A percentile compares a stretch with the other conserved stretches of the same genome.
Conservation (phyloP, 2,888 invertebrate genomes). For the Tachina fera region DNA sequence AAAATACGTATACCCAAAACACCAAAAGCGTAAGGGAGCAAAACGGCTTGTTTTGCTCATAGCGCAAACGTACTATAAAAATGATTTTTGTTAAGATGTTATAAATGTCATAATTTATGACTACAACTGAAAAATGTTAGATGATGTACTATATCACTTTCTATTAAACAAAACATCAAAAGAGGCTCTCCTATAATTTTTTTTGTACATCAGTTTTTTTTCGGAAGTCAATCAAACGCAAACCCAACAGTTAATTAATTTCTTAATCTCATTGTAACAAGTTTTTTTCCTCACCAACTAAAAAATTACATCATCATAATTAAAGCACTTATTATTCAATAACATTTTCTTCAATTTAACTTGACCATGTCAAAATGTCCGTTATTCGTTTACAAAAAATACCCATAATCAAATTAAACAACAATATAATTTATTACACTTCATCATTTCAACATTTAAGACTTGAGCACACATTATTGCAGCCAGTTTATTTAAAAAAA, state of each 20-base stretch:
- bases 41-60: too few species aligned
- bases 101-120: too few species aligned
- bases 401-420: conserved; percentile 40
- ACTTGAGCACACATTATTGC: background rate
- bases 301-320: conserved; percentile 27
- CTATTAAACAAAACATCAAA: too few species aligned
- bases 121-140: too few species aligned
- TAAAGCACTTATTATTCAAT: conserved; percentile 32
- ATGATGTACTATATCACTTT: too few species aligned
- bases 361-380: conserved; percentile 34
- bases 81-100: background rate
- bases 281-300: background rate
- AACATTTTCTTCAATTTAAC: conserved; percentile 45
- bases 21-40: too few species aligned
- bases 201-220: background rate
- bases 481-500: conserved; percentile 6
- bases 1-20: too few species aligned
- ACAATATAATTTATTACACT: conserved; percentile 53
- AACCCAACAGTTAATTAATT: background rate
- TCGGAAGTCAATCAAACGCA: background rate
- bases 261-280: background rate
- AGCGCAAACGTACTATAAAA: too few species aligned
- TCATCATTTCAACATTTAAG: conserved; percentile 20
- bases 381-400: background rate
- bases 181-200: too few species aligned